Conservation (phyloP, 2,888 invertebrate genomes). For the Nymphalis urticae region DNA sequence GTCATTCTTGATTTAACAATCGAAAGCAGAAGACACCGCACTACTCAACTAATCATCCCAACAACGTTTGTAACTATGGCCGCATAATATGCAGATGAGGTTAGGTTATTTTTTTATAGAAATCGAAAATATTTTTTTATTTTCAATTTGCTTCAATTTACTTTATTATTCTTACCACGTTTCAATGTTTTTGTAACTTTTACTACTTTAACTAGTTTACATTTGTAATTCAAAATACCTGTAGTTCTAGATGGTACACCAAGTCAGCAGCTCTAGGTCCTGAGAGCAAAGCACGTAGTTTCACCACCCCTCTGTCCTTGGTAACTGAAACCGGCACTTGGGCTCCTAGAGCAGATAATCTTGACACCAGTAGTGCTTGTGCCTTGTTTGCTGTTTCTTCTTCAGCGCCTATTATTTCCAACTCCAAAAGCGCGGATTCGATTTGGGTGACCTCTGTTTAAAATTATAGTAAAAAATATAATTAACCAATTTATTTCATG, state of each 20-base stretch:
- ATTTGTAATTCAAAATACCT: conserved; percentile 74
- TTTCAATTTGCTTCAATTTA: no score
- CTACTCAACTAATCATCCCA: no score
- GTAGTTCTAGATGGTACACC: conserved; percentile 89
- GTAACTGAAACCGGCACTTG: conserved; percentile 58
- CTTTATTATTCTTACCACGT: no score
- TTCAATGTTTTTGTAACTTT: no score
- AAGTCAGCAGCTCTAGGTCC: conserved; percentile 89
- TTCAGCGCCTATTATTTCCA: conserved; percentile 86
- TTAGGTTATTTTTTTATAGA: no score
- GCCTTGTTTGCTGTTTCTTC: conserved; percentile 75
- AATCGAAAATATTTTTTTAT: no score
- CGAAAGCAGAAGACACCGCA: no score
- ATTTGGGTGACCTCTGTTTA: conserved; percentile 85
- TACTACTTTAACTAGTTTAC: no score
- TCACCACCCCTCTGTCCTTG: conserved; percentile 75
- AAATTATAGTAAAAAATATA: neutral
- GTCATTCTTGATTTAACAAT: no score
- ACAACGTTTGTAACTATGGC: no score
- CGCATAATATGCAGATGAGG: no score
- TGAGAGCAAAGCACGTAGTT: conserved; percentile 83
- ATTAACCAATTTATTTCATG: neutral
- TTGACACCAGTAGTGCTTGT: conserved; percentile 63
- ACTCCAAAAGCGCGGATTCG: conserved; percentile 87
- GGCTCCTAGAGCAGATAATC: conserved; percentile 59